A percentile compares a stretch with the other conserved stretches of the same genome.
Conservation (phyloP, 2,797 vertebrate genomes). For the Platyrinchus mystaceus region DNA sequence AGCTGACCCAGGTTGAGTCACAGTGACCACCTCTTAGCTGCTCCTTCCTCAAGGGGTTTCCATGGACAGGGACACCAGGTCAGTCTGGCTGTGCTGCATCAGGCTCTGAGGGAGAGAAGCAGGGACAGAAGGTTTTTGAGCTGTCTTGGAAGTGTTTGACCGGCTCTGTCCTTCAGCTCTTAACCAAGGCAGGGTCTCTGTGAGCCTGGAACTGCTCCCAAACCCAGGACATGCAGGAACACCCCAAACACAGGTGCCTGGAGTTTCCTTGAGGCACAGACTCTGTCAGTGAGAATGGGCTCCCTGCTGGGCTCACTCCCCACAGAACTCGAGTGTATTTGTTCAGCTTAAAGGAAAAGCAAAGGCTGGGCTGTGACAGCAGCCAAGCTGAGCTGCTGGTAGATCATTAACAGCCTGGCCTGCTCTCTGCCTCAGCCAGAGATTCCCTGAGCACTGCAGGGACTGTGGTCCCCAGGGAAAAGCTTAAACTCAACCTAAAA, state of each 20-base stretch:
- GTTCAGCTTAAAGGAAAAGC: background rate
- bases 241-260: accelerated
- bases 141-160: background rate
- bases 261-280: background rate
- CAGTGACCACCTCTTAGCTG: background rate
- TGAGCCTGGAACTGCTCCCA: background rate
- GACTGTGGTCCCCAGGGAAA: background rate
- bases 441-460: background rate
- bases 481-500: background rate
- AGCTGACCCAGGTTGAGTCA: background rate
- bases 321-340: background rate
- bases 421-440: background rate
- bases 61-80: accelerated
- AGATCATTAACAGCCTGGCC: constrained; percentile 67
- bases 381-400: constrained; percentile 18
- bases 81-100: accelerated
- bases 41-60: background rate
- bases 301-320: background rate
- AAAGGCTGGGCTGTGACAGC: background rate
- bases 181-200: background rate
- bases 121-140: background rate
- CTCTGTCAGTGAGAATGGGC: background rate
- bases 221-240: background rate
- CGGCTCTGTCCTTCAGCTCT: background rate
- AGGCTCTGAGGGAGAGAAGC: background rate